Evolutionary conservation across 2,113 vertebrate genomes (phyloP).

Genomic region (Thalassarche chlororhynchos): DNA sequence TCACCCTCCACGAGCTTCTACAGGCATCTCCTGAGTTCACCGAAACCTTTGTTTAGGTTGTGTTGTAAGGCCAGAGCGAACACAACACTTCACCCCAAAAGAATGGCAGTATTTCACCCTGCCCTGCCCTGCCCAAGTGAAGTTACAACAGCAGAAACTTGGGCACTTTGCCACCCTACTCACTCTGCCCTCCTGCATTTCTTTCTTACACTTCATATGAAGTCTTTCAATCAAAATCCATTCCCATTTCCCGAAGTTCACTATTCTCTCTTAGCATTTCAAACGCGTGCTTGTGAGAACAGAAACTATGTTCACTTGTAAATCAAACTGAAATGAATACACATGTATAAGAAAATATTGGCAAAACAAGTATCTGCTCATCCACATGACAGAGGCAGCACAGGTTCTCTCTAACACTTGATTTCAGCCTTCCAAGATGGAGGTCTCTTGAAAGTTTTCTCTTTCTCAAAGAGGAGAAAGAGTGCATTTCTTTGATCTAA

Average conservation of each 20-base stretch:
- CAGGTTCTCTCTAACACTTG: not conserved
- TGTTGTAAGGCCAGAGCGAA: not conserved
- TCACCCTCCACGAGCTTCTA: not conserved
- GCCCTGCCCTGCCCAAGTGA: not conserved
- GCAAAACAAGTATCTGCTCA: not conserved
- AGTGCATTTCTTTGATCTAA: not conserved
- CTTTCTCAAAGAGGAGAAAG: not conserved
- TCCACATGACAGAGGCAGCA: not conserved
- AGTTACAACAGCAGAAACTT: not conserved
- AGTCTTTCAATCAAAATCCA: not conserved
- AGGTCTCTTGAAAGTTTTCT: not conserved
- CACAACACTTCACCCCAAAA: not conserved
- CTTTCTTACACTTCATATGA: rapidly evolving
- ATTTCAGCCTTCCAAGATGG: not conserved
- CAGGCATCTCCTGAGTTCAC: not conserved
- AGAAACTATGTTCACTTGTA: not conserved
- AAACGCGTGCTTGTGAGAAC: not conserved
- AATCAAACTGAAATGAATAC: not conserved
- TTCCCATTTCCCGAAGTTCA: not conserved
- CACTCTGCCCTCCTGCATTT: not conserved
- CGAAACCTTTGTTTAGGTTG: not conserved
- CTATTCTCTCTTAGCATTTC: not conserved
- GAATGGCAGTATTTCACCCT: not conserved
- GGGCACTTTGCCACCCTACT: not conserved
- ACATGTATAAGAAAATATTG: not conserved